Base-by-base conservation (phyloP, 2,113 vertebrate genomes). In the Calyptomena viridis region DNA sequence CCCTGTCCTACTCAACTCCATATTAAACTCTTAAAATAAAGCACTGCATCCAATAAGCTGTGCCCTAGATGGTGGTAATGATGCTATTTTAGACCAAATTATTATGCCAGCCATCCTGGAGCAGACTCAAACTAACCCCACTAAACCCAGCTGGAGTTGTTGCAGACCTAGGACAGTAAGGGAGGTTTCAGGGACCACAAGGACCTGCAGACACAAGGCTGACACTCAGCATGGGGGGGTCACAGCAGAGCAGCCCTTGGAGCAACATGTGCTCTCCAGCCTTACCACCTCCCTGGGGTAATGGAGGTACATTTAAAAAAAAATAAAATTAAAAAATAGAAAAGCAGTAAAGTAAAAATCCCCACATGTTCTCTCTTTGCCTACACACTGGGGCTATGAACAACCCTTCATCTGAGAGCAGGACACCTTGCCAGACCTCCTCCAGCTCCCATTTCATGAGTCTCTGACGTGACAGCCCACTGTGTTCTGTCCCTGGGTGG, bases 101-200 rank as follows among this genome's bases (percentile, higher is more conserved):
- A 84, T 79, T 74, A 80, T 94, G 94, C 96, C 92, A 90, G 16
- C 73, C 25, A 11, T 64, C 66, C 81, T 96, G 94, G 52, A 93
- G 62, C 30, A 81, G 75, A 66, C 39, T 76, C 93, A 96, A 71
- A 59, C 74, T 84, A 97, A 94, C 92, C 92, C 44, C 92, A 82
- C 56, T 72, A 19, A 90, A 75, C 90, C 46, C 90, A 86, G 86
- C 88, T 88, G 80, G 90, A 90, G 82, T n/a, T 81, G 47, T 33
- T 63, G 72, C 30, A 47, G 78, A 55, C 40, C 59, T 49, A 27
- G 1, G 12, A 22, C 40, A 31, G 63, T 9, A 35, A 76, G 47
- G 8, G 60, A 44, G 47, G 27, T 55, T 71, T 62, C 33, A 52
- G 8, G 2, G 56, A 5, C 30, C 90, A 53, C 83, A 30, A 23